A percentile compares a stretch with the other conserved stretches of the same genome.
phyloP scores from a whole-genome alignment of 2,113 vertebrate genomes.

The Pachycephala philippinensis region DNA sequence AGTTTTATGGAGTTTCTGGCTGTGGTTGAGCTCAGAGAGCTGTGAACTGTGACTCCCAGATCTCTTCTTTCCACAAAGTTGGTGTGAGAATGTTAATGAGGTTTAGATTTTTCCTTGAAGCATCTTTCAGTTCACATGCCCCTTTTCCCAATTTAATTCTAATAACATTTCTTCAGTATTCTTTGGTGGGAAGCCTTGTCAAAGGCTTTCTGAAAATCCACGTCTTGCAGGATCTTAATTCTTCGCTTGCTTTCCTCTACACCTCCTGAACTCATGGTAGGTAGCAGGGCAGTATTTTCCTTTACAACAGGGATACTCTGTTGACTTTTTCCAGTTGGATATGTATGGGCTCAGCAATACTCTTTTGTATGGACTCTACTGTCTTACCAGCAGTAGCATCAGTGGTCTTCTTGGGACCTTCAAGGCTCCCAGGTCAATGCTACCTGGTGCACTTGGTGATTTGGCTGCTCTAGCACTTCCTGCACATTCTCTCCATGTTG shows the following conservation, averaged over 20 bases:
- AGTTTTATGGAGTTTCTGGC: not conserved
- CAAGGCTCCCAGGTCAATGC: not conserved
- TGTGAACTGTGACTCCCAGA: not conserved
- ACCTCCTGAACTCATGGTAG: not conserved
- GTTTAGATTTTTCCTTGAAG: not conserved
- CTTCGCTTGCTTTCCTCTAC: not conserved
- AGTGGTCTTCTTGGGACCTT: not conserved
- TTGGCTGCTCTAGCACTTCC: not conserved
- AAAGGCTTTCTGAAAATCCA: not conserved
- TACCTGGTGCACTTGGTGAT: not conserved
- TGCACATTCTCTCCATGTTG: fast-evolving
- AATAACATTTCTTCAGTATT: not conserved
- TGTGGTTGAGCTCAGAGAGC: not conserved
- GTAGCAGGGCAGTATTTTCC: not conserved
- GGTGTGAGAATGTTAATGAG: not conserved
- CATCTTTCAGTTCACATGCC: not conserved
- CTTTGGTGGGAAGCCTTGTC: not conserved
- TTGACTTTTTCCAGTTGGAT: not conserved
- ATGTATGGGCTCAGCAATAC: not conserved
- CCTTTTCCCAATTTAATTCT: not conserved
- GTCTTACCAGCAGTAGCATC: not conserved
- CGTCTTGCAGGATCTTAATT: not conserved
- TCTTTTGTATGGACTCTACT: not conserved
- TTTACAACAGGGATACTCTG: not conserved
- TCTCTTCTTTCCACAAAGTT: not conserved